A percentile compares a stretch with the other conserved stretches of the same genome.
Conservation (phyloP, 2,113 vertebrate species). For the Oncorhynchus mykiss region DNA sequence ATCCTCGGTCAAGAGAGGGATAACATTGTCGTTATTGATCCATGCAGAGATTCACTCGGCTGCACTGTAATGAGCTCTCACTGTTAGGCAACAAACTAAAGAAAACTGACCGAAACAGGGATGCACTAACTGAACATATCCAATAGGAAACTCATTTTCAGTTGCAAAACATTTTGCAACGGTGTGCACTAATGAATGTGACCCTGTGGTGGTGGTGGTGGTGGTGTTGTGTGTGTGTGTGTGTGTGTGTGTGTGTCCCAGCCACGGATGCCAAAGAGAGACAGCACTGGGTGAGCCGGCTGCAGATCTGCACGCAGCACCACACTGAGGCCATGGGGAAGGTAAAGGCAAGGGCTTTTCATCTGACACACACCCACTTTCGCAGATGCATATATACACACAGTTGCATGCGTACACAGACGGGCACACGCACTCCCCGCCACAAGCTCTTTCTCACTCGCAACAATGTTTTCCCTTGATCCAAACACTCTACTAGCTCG, state of each 20-base stretch:
- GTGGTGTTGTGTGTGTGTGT: not conserved
- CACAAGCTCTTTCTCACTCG: not conserved
- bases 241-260: conserved; percentile 47
- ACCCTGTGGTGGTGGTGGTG: conserved; percentile 71
- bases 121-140: too few species aligned
- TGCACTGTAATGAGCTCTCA: conserved; percentile 12
- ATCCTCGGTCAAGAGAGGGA: conserved; percentile 29
- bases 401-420: too few species aligned
- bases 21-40: conserved; percentile 15
- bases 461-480: not conserved
- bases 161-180: conserved; percentile 38
- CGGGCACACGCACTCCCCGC: not conserved
- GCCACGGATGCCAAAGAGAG: conserved; percentile 94
- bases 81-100: not conserved
- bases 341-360: conserved; percentile 69
- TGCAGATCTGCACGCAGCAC: conserved; percentile 96
- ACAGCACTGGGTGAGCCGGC: conserved; percentile 97
- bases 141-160: too few species aligned
- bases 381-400: too few species aligned
- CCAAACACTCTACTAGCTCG: too few species aligned
- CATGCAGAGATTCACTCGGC: conserved; percentile 27
- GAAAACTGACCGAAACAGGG: too few species aligned
- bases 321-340: conserved; percentile 98
- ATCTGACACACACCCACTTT: too few species aligned
- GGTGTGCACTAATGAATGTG: not conserved